A percentile compares a stretch with the other conserved stretches of the same genome.
phyloP scores from a whole-genome alignment of 30 jellyfish, hydroid and myxozoan genomes.

The Calvadosia cruxmelitensis region DNA sequence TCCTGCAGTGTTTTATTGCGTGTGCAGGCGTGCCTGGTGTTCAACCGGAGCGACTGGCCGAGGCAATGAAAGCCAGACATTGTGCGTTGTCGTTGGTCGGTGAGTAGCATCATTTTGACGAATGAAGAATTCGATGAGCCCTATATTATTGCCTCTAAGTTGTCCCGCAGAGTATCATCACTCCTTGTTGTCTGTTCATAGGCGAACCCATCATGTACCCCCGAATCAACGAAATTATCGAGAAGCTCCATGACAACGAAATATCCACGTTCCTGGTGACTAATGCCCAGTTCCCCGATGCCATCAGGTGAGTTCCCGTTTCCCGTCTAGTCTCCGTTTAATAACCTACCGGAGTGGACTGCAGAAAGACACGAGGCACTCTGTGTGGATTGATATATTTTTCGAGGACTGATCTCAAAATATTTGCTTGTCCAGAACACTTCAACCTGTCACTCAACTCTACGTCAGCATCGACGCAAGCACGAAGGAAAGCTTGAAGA shows the following conservation, averaged over 20 bases:
- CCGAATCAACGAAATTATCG: slow-evolving; percentile 68
- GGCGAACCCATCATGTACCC: slow-evolving; percentile 99
- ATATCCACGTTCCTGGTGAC: slow-evolving; percentile 94
- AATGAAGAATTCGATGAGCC: too few species aligned
- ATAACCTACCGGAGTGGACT: background rate
- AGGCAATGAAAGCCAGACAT: slow-evolving; percentile 90
- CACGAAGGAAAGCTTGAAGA: slow-evolving; percentile 75
- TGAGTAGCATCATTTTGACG: too few species aligned
- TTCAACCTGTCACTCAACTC: slow-evolving; percentile 94
- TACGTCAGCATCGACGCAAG: slow-evolving; percentile 99
- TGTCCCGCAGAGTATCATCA: too few species aligned
- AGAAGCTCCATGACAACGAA: slow-evolving; percentile 71
- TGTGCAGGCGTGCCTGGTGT: slow-evolving; percentile 99
- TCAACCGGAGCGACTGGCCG: slow-evolving; percentile 71
- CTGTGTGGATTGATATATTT: too few species aligned
- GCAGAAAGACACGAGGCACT: background rate
- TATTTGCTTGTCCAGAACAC: slow-evolving; percentile 12
- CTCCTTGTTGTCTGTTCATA: slow-evolving; percentile 4
- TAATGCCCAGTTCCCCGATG: slow-evolving; percentile 99
- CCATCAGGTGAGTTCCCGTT: slow-evolving; percentile 88
- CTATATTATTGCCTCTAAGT: too few species aligned
- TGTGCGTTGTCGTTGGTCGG: slow-evolving; percentile 99
- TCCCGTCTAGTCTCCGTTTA: too few species aligned
- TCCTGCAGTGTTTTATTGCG: too few species aligned
- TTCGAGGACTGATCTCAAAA: background rate